phyloP scores from a whole-genome alignment of 2,888 invertebrate genomes.

The Steromphala cineraria region DNA sequence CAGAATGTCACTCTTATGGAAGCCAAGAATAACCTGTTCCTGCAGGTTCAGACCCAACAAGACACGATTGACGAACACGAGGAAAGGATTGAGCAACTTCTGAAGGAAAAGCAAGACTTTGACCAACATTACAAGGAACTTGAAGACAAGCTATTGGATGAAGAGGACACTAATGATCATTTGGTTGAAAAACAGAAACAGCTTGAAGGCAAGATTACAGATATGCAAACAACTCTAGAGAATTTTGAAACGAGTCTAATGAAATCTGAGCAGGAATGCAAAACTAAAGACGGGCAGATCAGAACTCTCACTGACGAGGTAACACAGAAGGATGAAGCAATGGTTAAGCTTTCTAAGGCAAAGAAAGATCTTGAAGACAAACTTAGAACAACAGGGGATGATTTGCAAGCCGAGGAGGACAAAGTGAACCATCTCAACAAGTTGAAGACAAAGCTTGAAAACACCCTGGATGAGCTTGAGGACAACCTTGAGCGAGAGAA shows the following conservation, averaged over 20 bases:
- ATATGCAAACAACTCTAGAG: slow-evolving; percentile 97
- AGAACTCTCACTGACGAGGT: slow-evolving; percentile 89
- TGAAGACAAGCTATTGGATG: slow-evolving; percentile 96
- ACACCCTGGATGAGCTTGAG: slow-evolving; percentile 98
- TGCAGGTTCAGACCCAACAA: slow-evolving; percentile 93
- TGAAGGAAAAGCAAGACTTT: slow-evolving; percentile 96
- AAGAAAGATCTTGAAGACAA: slow-evolving; percentile 96
- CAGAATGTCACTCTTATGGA: slow-evolving; percentile 93
- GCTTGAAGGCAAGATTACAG: slow-evolving; percentile 94
- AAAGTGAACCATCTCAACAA: slow-evolving; percentile 99
- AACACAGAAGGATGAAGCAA: slow-evolving; percentile 98
- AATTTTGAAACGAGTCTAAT: slow-evolving; percentile 91
- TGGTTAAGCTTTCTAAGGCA: slow-evolving; percentile 99
- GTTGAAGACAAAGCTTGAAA: slow-evolving; percentile 98
- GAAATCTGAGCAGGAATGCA: slow-evolving; percentile 91
- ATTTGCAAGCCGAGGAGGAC: slow-evolving; percentile 91
- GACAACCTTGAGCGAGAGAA: slow-evolving; percentile 99
- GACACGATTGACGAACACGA: slow-evolving; percentile 92
- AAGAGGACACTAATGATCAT: slow-evolving; percentile 97
- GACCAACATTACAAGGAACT: slow-evolving; percentile 96
- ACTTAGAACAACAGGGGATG: slow-evolving; percentile 75
- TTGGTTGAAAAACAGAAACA: slow-evolving; percentile 97
- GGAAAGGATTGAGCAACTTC: slow-evolving; percentile 94
- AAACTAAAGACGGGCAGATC: slow-evolving; percentile 99
- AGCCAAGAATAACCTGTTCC: slow-evolving; percentile 94